Conservation (phyloP, 2,888 invertebrate genomes). For the Anthrax anthrax region DNA sequence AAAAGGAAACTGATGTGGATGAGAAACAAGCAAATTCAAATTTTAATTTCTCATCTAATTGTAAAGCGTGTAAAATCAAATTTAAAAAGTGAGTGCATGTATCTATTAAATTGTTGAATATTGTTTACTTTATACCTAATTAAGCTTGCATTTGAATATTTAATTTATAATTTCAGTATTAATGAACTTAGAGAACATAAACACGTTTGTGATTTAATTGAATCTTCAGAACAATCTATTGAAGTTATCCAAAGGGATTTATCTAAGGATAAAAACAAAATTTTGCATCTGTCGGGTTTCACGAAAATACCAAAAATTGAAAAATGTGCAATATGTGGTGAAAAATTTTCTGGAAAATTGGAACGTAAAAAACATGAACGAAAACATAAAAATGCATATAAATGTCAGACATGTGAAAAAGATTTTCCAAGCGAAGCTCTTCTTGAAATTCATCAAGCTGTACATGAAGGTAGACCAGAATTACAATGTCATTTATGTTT, state of each 20-base stretch:
- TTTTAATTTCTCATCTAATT: too few relatives aligned
- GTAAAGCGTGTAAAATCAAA: constrained; percentile 8
- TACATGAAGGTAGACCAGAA: constrained; percentile 38
- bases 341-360: neutral
- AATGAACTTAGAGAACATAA: neutral
- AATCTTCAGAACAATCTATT: too few relatives aligned
- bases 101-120: too few relatives aligned
- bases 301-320: too few relatives aligned
- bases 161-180: neutral
- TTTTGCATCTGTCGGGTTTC: too few relatives aligned
- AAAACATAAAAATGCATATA: constrained; percentile 7
- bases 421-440: constrained; percentile 38
- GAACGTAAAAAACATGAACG: constrained; percentile 1
- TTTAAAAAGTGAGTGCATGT: neutral
- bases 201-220: too few relatives aligned
- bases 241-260: too few relatives aligned
- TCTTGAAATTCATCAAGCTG: constrained; percentile 36
- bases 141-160: too few relatives aligned
- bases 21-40: too few relatives aligned
- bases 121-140: too few relatives aligned
- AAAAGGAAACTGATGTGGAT: neutral
- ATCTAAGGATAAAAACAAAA: too few relatives aligned
- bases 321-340: neutral
- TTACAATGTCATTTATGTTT: constrained; percentile 37
- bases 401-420: constrained; percentile 37